Evolutionary conservation across 1,140 invertebrate species (phyloP).

Genomic region (Gryon sp.): DNA sequence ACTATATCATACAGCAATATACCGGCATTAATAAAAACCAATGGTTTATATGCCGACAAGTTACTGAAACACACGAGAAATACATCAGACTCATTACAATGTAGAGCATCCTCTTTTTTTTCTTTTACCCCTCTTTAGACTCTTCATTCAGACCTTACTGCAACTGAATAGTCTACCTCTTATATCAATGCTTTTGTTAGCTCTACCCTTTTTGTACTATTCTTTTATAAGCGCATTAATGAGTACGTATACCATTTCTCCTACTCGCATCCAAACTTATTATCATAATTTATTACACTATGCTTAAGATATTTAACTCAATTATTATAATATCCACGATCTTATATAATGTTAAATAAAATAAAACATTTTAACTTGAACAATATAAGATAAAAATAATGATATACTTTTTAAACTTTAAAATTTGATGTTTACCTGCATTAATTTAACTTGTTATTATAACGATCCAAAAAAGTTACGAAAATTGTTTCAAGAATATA

Average conservation of each 20-base stretch:
- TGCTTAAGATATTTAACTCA: not conserved
- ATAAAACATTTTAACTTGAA: not conserved
- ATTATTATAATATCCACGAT: too few species aligned
- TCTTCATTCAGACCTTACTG: constrained; percentile 26
- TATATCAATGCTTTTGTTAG: constrained; percentile 25
- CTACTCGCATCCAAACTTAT: not conserved
- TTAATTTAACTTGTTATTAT: too few species aligned
- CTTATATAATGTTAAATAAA: not conserved
- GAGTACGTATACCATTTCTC: constrained; percentile 4
- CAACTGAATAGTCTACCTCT: constrained; percentile 35
- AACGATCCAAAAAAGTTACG: too few species aligned
- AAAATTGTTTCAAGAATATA: too few species aligned
- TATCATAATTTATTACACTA: not conserved
- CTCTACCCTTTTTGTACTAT: constrained; percentile 16
- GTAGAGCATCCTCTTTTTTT: constrained; percentile 15
- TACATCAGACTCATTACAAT: too few species aligned
- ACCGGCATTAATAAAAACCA: too few species aligned
- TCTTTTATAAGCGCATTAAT: constrained; percentile 14
- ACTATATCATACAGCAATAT: too few species aligned
- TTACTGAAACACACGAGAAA: not conserved
- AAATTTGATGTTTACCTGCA: too few species aligned
- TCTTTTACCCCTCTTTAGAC: constrained; percentile 2
- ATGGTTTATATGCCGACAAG: too few species aligned
- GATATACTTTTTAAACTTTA: too few species aligned
- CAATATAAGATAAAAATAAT: too few species aligned